phyloP scores from a whole-genome alignment of 2,113 vertebrate genomes.

The Rhinoderma darwinii region DNA sequence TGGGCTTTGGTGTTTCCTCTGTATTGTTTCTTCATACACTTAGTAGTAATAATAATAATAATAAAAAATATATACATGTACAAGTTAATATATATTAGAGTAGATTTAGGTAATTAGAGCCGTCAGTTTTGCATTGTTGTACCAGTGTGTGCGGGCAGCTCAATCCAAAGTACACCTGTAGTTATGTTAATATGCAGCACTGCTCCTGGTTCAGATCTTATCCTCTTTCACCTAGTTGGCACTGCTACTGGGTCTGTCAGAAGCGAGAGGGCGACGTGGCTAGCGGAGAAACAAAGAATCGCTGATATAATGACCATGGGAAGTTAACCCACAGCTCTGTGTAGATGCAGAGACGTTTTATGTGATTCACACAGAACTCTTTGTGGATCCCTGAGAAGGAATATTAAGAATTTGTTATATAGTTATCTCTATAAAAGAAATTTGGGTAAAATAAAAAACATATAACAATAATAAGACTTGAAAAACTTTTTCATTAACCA shows the following conservation, averaged over 20 bases:
- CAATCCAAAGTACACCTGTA: constrained; percentile 18
- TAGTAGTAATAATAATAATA: not conserved
- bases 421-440: not conserved
- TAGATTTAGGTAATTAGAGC: not conserved
- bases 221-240: constrained; percentile 55
- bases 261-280: constrained; percentile 48
- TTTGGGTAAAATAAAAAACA: not conserved
- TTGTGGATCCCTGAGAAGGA: not conserved
- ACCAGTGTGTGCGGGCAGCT: constrained; percentile 17
- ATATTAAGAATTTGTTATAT: not conserved
- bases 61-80: not conserved
- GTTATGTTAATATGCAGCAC: constrained; percentile 10
- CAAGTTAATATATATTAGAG: not conserved
- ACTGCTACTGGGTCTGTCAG: not conserved
- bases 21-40: not conserved
- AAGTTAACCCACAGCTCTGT: not conserved
- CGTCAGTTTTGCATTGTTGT: not conserved
- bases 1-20: not conserved
- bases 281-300: not conserved
- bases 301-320: constrained; percentile 10
- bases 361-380: not conserved
- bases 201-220: not conserved
- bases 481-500: not conserved
- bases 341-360: not conserved
- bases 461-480: not conserved